Base-by-base conservation (phyloP, 2,888 invertebrate genomes). In the Galeruca laticollis region DNA sequence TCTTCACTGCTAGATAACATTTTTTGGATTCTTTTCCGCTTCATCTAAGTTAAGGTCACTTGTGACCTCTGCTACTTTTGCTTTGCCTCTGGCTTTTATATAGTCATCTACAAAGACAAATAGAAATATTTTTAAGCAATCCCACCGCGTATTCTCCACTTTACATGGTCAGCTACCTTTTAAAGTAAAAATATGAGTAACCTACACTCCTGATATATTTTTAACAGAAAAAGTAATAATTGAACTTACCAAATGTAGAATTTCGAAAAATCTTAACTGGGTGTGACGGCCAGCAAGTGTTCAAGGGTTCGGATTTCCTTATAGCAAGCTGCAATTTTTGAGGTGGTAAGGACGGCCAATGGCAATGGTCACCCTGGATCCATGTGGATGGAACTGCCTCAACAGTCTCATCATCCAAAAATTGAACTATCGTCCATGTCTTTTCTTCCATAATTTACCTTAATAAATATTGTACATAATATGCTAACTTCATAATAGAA, bases 231-330 rank as follows among this genome's bases (percentile, higher is more conserved):
- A 2, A 47, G 47, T 8, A 47, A 15, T 47, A 47, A 47, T 15
- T 56, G 31, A 37, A 68, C 56, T 66, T 61, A 70, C 70, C 66
- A 70, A 67, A 70, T 26, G 65, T 69, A 18, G 43, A 37, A 60
- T 69, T 69, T 60, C 69, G 35, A 51, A 70, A 70, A 52, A 62
- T 54, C 51, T 70, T 70, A 13, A 70, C 43, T 26, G 54, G 40
- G 35, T 67, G 67, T 15, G 51, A 49, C n/a, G 67, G 70, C 70
- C 61, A 70, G 57, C 67, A 67, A 40, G 70, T 70, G 33, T 70
- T 70, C 35, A 65, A 56, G 10, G 52, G 43, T 33, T 71, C 68
- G 60, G 26, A 40, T 49, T 60, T 71, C 33, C 59, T 68, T 20
- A 71, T 68, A 31, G 71, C 71, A 31, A 11, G 21, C 18, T 51